Conservation (phyloP, 1,140 invertebrate genomes). For the Drosophila murphyi region DNA sequence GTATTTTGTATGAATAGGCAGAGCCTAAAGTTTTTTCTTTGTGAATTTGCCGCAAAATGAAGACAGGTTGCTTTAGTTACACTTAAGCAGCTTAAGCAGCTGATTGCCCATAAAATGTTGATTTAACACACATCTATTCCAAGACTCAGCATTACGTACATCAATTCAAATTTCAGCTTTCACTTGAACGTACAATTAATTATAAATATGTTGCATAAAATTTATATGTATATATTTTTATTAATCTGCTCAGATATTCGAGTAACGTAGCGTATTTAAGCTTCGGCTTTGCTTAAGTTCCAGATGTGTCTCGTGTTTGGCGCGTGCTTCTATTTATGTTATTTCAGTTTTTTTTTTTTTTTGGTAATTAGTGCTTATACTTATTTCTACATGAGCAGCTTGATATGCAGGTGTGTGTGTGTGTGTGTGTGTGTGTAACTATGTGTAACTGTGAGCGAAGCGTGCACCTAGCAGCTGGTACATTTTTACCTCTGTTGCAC, state of each 20-base stretch:
- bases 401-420: conserved; percentile 7
- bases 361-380: conserved; percentile 50
- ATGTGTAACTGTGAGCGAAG: neutral
- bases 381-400: conserved; percentile 42
- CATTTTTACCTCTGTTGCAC: neutral
- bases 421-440: no score
- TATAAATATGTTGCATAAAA: no score
- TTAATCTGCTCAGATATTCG: no score
- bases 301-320: neutral
- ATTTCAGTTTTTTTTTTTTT: conserved; percentile 21
- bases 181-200: no score
- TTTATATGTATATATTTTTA: no score
- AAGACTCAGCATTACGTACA: no score
- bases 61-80: no score
- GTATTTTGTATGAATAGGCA: conserved; percentile 8
- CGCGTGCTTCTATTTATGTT: conserved; percentile 5
- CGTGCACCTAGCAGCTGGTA: neutral
- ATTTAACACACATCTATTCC: no score
- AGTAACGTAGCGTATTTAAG: conserved; percentile 11
- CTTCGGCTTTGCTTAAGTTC: conserved; percentile 5
- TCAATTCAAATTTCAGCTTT: no score
- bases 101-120: no score
- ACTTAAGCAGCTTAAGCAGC: no score
- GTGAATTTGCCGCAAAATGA: no score
- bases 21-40: neutral